Base-by-base conservation (phyloP, 1,140 invertebrate genomes). In the Dreissena rostriformis region DNA sequence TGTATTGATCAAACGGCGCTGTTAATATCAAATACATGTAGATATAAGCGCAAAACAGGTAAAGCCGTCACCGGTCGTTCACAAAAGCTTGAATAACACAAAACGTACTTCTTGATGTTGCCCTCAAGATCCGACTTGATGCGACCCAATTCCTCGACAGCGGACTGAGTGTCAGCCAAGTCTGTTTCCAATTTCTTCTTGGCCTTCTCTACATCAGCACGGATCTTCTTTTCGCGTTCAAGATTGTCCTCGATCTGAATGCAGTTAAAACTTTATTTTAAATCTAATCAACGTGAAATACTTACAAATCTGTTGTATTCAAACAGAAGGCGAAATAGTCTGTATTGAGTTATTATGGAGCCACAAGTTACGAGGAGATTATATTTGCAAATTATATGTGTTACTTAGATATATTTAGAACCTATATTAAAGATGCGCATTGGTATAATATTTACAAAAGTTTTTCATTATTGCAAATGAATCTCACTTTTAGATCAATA, bases 101-200 rank as follows among this genome's bases (percentile, higher is more conserved):
- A 17, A n/a, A 79, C 86, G 61, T 75, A 90, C 88, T 83, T 90
- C 76, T 86, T 88, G 28, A 88, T 66, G 24, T 80, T 97, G 94
- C 98, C 97, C 95, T 99, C 98, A 74, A 99, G 94, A 94, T 99
- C 98, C 94, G 98, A 98, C 95, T 99, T 99, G 95, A 98, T 97
- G 93, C 97, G 96, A 94, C 99, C 98, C 90, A 99, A 96, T 94
- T 99, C 98, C 90, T 98, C 95, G 68, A 99, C 97, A 86, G 97
- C 97, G 95, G 99, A 98, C 94, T 99, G 98, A 83, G 98, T 98
- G 74, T 98, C 96, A 95, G 99, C 99, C 89, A 99, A 95, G 94
- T 99, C 98, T 87, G 97, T 97, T 94, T 99, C 98, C 91, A 99
- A 82, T 88, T 95, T 96, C 94, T 98, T 96, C 95, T 95, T 99